Evolutionary conservation across 2,797 vertebrate genomes (phyloP), one percentile per base, ranked within the genome.

Genomic region (Lithobates sylvaticus): DNA sequence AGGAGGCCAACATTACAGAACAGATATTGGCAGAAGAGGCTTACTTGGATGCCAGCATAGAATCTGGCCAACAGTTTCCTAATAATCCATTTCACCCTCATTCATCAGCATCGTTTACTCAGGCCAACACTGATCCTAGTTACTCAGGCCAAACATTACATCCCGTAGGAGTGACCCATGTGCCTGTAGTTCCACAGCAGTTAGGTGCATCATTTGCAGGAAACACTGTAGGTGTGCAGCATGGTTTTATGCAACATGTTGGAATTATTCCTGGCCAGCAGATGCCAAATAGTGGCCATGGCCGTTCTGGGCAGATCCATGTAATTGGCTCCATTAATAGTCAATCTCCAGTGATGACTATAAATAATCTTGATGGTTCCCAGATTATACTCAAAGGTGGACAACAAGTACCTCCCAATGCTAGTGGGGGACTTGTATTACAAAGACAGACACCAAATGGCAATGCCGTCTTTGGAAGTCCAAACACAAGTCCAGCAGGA

Each of bases 1-100:
- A 99, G 93, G 98, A 99, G 94, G 98, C 98, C 64, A 98, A 99
- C 92, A 99, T 99, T 92, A 99, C 98, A 0, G 98, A 99, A 92
- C 97, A 99, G 94, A 99, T 98, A 2, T 85, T 99, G 95, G 98
- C 97, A 68, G 97, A 99, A 94, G 98, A 99, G 94, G 98, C 98
- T 34, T 95, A 99, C 88, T 91, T 99, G 93, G 98, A 99, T 90
- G 96, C 97, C 90, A 97, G 96, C 85, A 93, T 97, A 93, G 92
- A 94, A 88, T 95, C 97, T 68, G 96, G 94, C 89, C 94, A 97
- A 64, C 95, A 97, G 91, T 96, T 94, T 93, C 92, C 94, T 93
- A 94, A 94, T 93, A 91, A 93, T 76, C 95, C 95, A 83, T 91
- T 96, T 92, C 97, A 98, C 90, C 93, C 97, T 90, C 96, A 97